phyloP scores from a whole-genome alignment of 2,888 invertebrate species.

The Pteria penguin region DNA sequence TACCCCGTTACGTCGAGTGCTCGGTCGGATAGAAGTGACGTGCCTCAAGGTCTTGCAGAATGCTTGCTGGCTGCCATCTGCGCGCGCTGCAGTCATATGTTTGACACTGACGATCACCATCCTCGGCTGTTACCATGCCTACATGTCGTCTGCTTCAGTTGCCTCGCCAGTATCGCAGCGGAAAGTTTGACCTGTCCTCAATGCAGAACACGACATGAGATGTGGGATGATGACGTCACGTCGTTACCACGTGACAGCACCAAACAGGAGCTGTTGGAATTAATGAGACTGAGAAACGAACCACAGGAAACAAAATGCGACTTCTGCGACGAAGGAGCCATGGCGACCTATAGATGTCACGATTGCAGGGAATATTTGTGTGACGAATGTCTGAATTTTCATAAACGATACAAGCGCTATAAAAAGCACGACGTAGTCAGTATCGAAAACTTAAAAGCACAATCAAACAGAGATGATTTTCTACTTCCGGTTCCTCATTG shows the following conservation, averaged over 20 bases:
- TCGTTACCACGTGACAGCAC: constrained; percentile 1
- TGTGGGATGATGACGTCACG: constrained; percentile 16
- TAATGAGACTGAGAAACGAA: neutral
- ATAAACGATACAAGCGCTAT: constrained; percentile 4
- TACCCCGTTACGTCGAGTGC: too few relatives aligned
- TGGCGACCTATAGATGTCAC: constrained; percentile 8
- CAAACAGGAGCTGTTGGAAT: neutral
- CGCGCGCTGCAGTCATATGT: constrained; percentile 11
- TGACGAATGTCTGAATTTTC: constrained; percentile 5
- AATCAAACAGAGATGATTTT: neutral
- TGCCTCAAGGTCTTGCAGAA: neutral
- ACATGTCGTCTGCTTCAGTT: constrained; percentile 7
- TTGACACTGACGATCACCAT: constrained; percentile 14
- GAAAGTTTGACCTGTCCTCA: constrained; percentile 9
- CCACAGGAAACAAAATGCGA: neutral
- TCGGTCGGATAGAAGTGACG: too few relatives aligned
- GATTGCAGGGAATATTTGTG: constrained; percentile 24
- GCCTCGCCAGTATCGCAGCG: constrained; percentile 1
- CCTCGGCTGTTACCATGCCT: constrained; percentile 30
- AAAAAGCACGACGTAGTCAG: neutral
- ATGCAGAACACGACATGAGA: neutral
- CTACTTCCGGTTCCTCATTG: neutral
- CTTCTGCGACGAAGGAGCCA: constrained; percentile 11
- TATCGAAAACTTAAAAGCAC: neutral
- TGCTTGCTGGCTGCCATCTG: constrained; percentile 1